A percentile compares a stretch with the other conserved stretches of the same genome.
phyloP scores from a whole-genome alignment of 2,113 vertebrate species.

The Arenaria interpres region DNA sequence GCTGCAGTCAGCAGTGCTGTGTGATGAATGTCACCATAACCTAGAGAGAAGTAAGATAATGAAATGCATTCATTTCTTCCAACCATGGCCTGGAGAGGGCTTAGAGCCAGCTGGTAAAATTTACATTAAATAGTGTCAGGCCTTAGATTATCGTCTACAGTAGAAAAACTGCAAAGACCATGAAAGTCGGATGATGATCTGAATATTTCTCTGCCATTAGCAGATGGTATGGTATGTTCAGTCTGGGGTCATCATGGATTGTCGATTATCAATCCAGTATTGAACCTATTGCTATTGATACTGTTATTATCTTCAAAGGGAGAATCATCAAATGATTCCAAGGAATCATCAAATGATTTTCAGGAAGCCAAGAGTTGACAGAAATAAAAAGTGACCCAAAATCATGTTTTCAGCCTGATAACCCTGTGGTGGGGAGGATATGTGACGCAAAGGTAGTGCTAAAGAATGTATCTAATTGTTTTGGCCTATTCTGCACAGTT shows the following conservation, averaged over 20 bases:
- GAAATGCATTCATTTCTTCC: conserved; percentile 1
- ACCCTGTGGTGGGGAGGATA: background rate
- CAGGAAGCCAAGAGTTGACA: background rate
- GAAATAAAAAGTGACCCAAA: background rate
- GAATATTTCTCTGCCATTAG: background rate
- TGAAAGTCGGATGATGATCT: background rate
- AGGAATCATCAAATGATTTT: background rate
- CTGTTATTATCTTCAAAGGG: background rate
- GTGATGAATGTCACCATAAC: conserved; percentile 39
- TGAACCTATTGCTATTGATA: background rate
- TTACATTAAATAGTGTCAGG: background rate
- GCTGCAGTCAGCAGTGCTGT: conserved; percentile 32
- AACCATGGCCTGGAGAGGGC: background rate
- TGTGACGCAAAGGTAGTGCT: background rate
- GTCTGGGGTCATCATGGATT: background rate
- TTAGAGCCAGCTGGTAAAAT: background rate
- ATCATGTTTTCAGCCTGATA: background rate
- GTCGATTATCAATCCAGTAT: background rate
- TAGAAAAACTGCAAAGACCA: background rate
- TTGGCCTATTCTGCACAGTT: background rate
- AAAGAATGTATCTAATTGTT: background rate
- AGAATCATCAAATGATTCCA: background rate
- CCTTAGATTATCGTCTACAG: background rate
- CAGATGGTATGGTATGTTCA: background rate
- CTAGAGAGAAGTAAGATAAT: conserved; percentile 15